phyloP scores from a whole-genome alignment of 2,888 invertebrate species.

The Chironomus riparius region DNA sequence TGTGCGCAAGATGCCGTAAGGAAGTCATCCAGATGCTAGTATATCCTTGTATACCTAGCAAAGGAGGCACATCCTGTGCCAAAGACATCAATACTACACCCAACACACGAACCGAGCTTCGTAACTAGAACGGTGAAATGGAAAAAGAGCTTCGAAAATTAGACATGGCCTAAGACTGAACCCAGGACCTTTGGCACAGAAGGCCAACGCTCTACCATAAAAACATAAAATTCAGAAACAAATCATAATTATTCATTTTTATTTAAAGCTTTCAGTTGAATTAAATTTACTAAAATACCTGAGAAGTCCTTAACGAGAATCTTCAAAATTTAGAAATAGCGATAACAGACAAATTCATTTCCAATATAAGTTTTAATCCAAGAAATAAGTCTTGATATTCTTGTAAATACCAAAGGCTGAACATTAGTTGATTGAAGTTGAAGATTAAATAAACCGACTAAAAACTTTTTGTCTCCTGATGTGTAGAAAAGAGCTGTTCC shows the following conservation, averaged over 20 bases:
- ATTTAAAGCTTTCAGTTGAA: not conserved
- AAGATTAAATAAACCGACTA: not conserved
- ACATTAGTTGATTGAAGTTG: not conserved
- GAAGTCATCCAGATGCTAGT: no score
- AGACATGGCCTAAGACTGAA: no score
- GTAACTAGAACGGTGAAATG: no score
- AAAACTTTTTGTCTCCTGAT: not conserved
- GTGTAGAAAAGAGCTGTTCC: not conserved
- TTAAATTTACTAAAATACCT: not conserved
- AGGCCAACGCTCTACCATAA: no score
- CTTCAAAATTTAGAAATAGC: not conserved
- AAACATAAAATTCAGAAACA: no score
- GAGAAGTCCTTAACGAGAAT: not conserved
- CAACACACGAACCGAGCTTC: no score
- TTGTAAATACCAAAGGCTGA: not conserved
- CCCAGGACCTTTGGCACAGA: no score
- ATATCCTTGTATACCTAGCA: no score
- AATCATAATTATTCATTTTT: not conserved
- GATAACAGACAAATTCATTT: not conserved
- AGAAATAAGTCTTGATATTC: not conserved
- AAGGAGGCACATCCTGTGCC: no score
- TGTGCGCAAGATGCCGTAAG: no score
- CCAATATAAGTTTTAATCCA: not conserved
- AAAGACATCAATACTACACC: no score
- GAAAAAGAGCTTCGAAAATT: no score